Base-by-base conservation (phyloP, 2,888 invertebrate species). In the Argyresthia goedartella region DNA sequence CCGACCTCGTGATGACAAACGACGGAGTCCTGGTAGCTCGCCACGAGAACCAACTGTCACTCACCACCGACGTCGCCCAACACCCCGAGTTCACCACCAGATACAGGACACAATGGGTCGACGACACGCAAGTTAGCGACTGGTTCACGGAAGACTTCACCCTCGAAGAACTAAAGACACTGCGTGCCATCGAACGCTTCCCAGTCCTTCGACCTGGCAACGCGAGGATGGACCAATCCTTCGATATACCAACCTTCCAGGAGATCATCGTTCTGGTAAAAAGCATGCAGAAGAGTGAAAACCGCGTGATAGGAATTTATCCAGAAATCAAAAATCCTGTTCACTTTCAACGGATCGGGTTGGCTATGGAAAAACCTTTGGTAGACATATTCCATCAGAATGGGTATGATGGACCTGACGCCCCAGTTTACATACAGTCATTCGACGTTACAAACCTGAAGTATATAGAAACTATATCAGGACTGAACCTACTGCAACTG, bases 111-210 rank as follows among this genome's bases (percentile, higher is more conserved):
- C 76, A 82, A 65, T 59, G 52, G 1, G 65, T 85, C 1, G 82
- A 84, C 55, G 78, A 80, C 11, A 55, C 43, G 0, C 56, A 61
- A 57, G 47, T 75, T 4, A 71, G 59, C 36, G 84, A 78, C 8
- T 86, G 84, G 84, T 86, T 84, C 56, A 74, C 75, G 1, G 85
- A 85, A 71, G 84, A 86, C 55, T 86, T 85, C 53, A 82, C 82
- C 11, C 65, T 86, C 1, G 73, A 64, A 4, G 85, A 86, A 63
- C 64, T 86, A 4, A 86, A 86, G 63, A 72, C 73, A 0, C 60
- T 86, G 36, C 71, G 74, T 35, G 70, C 78, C 1, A 69, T 75
- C 34, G 85, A 86, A 66, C 73, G 81, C 10, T 80, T 86, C 16
- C 81, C 82, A 0, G 56, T 53, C 1, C 66, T 68, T 8, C 67